Evolutionary conservation across 2,797 vertebrate genomes (phyloP).

Genomic region (Epinephelus awoara): DNA sequence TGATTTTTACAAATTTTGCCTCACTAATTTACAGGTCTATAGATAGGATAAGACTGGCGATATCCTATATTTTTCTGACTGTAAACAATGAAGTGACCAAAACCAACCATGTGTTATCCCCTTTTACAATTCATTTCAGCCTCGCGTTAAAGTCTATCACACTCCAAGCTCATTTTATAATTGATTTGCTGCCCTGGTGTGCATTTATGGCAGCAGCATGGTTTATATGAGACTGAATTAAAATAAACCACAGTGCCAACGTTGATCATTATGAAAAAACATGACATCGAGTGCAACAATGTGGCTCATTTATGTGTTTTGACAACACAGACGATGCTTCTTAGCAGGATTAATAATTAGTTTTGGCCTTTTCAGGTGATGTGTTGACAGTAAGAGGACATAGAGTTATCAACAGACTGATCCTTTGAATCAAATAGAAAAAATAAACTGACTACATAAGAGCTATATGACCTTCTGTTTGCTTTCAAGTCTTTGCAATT

Average conservation of each 20-base stretch:
- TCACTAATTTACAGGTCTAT: not conserved
- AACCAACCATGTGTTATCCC: not conserved
- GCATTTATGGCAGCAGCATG: not conserved
- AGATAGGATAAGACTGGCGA: too few species aligned
- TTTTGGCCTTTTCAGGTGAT: conserved; percentile 8
- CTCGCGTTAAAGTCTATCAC: not conserved
- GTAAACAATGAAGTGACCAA: not conserved
- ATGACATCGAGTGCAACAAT: not conserved
- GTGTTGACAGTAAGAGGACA: not conserved
- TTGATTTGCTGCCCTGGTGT: too few species aligned
- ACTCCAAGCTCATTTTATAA: not conserved
- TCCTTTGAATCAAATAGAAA: not conserved
- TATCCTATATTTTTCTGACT: not conserved
- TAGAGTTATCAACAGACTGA: not conserved
- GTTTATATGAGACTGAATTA: too few species aligned
- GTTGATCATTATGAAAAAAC: not conserved
- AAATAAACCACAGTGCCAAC: too few species aligned
- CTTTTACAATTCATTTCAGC: too few species aligned
- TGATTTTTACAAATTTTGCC: not conserved
- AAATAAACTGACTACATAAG: not conserved
- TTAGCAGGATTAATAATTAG: not conserved
- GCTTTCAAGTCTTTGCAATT: not conserved
- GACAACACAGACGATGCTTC: not conserved
- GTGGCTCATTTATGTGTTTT: not conserved
- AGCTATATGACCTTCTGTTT: not conserved